Evolutionary conservation across 2,113 vertebrate species (phyloP), one percentile per base, ranked within the genome.

Genomic region (Rhinolophus ferrumequinum): DNA sequence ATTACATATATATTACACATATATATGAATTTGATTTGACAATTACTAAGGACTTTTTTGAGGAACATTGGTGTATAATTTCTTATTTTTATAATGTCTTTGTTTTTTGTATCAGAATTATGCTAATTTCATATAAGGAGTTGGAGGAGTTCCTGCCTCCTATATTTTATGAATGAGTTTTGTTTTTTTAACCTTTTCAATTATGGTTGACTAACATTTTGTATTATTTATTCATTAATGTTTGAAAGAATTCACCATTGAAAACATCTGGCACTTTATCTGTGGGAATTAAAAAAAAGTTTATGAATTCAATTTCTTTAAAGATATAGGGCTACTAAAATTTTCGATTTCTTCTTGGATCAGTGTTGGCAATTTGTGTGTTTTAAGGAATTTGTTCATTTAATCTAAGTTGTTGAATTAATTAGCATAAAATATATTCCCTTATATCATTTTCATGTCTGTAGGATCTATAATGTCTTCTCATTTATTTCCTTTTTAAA

Each of bases 331-430:
- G 54, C 33, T 50, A 73, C 67, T 58, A 60, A 47, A 44, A 93
- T 66, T 97, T 97, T 95, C 38, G 41, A 1, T 81, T 73, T 66
- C 62, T 67, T 93, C 38, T 90, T 75, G 33, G 80, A 24, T 94
- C 28, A 84, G 21, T 80, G 80, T 70, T 92, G 35, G 19, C 18
- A 87, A 35, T 76, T 75, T 96, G 33, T 33, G 22, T 54, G 35
- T 79, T 95, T 90, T 38, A 94, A 96, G 52, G 47, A 83, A 92
- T 89, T 54, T 89, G 18, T 90, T 93, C n/a, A 76, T 70, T 97
- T 81, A 35, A 70, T 58, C 64, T 44, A 88, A 44, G 2, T 67
- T 87, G 75, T 94, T 85, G n/a, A 92, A 90, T 88, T 81, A 77
- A 80, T 69, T 50, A 80, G 16, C 26, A 90, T 79, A 73, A 84